Evolutionary conservation across 2,113 vertebrate species (phyloP), one percentile per base, ranked within the genome.

Genomic region (Paratilapia polleni): DNA sequence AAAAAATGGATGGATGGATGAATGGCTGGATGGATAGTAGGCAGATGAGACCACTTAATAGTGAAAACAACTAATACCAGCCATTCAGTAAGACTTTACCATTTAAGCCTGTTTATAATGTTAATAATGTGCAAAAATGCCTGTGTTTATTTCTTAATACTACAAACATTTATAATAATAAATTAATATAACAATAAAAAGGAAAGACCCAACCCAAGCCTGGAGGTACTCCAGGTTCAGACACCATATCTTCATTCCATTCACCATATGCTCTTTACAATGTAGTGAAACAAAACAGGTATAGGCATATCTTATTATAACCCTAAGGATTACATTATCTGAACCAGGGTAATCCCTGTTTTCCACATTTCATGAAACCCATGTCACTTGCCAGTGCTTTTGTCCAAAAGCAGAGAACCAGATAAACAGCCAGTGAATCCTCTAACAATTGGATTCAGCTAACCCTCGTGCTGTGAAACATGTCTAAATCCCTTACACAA

Each of bases 371-470:
- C 80, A 77, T 88, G 84, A 84, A 92, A 87, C 56, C 79, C 57
- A 41, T 83, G 85, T 88, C 83, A 84, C 82, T 83, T 62, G 85
- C 78, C 83, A 73, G 57, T 36, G 66, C 80, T 82, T 90, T 89
- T 87, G 84, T 90, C 84, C 84, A 79, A 79, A 88, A 78, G 77
- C 83, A 77, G 78, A 85, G 38, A 34, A 22, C 52, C 81, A 90
- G 80, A 87, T 89, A 87, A 93, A 79, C 81, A 87, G 83, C 49
- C 20, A 77, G 68, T 76, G 79, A 79, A 90, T 91, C 79, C 78
- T 64, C 58, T 54, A 90, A 92, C 85, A 92, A 89, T 83, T 80
- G 14, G 84, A 87, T 92, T 90, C 76, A 82, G 80, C 78, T 91
- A 60, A 83, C 61, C 80, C 84, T 63, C 79, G 70, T 82, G 84